Conservation (phyloP, 2,888 invertebrate genomes). For the Microdon myrmicae region DNA sequence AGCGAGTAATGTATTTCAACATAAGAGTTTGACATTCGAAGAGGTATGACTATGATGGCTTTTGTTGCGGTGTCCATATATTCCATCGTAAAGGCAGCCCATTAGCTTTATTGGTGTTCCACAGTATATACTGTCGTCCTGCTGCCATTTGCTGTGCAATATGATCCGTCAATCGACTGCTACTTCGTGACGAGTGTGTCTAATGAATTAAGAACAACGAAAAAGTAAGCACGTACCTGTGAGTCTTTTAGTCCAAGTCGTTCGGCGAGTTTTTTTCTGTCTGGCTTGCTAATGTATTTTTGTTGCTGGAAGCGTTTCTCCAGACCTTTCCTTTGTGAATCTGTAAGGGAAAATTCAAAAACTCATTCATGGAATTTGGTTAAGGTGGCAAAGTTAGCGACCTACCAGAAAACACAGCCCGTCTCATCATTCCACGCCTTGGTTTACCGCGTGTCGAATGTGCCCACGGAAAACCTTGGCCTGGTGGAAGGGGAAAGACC, state of each 20-base stretch:
- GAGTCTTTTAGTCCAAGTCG: constrained; percentile 96
- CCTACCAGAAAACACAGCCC: constrained; percentile 89
- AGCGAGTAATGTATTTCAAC: constrained; percentile 31
- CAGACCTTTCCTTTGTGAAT: constrained; percentile 93
- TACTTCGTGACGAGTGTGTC: constrained; percentile 34
- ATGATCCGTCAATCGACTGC: constrained; percentile 41
- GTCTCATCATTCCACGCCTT: constrained; percentile 93
- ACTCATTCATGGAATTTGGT: not conserved
- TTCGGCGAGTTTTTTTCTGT: constrained; percentile 95
- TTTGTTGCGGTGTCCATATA: no score
- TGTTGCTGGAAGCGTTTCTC: constrained; percentile 96
- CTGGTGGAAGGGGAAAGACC: constrained; percentile 72
- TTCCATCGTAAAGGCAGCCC: no score
- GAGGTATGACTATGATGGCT: no score
- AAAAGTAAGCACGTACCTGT: constrained; percentile 75
- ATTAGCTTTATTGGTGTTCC: no score
- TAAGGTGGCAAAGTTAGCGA: not conserved
- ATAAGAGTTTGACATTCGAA: no score
- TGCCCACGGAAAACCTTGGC: constrained; percentile 85
- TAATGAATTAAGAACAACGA: not conserved
- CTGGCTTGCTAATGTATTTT: constrained; percentile 98
- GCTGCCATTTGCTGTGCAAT: constrained; percentile 28
- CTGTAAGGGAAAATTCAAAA: constrained; percentile 64
- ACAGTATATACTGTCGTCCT: no score
- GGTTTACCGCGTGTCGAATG: constrained; percentile 92